phyloP scores from a whole-genome alignment of 1,140 invertebrate genomes.

The Oscheius sp. region DNA sequence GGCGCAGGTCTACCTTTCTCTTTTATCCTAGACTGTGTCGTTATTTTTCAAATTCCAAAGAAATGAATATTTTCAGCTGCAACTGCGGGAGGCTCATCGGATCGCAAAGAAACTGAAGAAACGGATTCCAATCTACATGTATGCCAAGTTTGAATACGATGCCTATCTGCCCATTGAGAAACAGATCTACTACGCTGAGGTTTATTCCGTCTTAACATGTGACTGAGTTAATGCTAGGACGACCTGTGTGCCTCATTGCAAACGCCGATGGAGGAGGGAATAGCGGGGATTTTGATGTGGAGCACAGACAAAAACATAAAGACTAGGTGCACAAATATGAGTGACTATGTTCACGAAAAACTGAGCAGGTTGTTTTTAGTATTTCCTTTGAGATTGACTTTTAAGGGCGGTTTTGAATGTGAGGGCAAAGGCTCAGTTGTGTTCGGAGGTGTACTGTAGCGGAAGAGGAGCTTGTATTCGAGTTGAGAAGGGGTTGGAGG shows the following conservation, averaged over 20 bases:
- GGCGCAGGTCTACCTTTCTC: no score
- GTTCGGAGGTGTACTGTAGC: neutral
- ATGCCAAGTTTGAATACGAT: no score
- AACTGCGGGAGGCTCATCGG: no score
- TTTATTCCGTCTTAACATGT: no score
- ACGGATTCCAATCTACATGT: no score
- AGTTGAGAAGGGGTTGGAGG: neutral
- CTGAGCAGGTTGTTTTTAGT: neutral
- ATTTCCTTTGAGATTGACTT: neutral
- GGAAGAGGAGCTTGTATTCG: neutral
- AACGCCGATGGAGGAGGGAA: neutral
- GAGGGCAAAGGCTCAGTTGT: neutral
- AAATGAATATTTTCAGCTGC: no score
- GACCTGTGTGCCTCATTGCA: neutral
- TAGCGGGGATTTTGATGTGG: neutral
- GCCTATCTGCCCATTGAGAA: no score
- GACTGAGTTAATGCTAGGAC: neutral
- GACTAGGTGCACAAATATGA: neutral
- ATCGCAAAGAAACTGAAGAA: no score
- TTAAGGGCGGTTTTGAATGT: neutral
- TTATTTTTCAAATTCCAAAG: no score
- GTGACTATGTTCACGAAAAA: neutral
- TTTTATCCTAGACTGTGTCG: no score
- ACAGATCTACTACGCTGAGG: no score
- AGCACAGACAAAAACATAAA: neutral